Evolutionary conservation across 1,140 invertebrate species (phyloP), one percentile per base, ranked within the genome.

Genomic region (Calliopsis andreniformis): DNA sequence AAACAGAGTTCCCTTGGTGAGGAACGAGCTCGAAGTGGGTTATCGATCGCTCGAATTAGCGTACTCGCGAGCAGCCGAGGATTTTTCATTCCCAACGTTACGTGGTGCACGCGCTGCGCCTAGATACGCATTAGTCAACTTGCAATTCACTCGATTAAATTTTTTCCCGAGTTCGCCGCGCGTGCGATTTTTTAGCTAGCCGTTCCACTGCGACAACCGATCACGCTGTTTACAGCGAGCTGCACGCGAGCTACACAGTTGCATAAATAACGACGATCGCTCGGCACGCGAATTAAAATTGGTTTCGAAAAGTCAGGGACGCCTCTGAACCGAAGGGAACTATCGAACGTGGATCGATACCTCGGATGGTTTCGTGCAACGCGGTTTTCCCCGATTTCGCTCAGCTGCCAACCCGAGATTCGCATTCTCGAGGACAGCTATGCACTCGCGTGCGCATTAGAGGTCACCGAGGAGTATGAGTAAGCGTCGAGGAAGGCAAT

Each of bases 181-280:
- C 42, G 56, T 70, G 67, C 76, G 77, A 77, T 47, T 79, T 83
- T 77, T 76, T 70, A 61, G n/a, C 28, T 20, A n/a, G n/a, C n/a
- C 32, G 43, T 58, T 43, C 61, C 32, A 45, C 51, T 25, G 51
- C 47, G 35, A 35, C 47, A 43, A 45, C 64, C 71, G 39, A 77
- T 77, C 49, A 56, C 70, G 28, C 63, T 82, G 63, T 82, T 83
- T 75, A 67, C 77, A 53, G 30, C 25, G 39, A 16, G 23, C 18
- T 62, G 76, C 82, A 83, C 71, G 82, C 82, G 78, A 83, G 59
- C 79, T 55, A 32, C 69, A 63, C 58, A 47, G 63, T 83, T 43
- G 82, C 80, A 82, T 83, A 79, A 83, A 82, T 76, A 71, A 82
- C 53, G 25, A 55, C 45, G 75, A 63, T 53, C 81, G 68, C 39